Evolutionary conservation across 2,113 vertebrate species (phyloP), one percentile per base, ranked within the genome.

Genomic region (Tragelaphus strepsiceros): DNA sequence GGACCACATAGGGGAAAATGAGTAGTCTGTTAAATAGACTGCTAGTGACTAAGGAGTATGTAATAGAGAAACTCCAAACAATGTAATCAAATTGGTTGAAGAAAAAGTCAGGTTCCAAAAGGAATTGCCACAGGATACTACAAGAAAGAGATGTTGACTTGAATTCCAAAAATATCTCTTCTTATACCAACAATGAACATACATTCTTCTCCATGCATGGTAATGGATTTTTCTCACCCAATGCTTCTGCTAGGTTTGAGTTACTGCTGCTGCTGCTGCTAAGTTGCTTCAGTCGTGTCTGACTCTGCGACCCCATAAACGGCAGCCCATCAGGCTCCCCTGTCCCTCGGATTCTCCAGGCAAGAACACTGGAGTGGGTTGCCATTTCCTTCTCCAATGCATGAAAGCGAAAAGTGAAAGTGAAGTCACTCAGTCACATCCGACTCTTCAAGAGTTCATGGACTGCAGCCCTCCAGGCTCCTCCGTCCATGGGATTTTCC

Each of bases 251-350:
- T 43, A 71, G 8, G 6, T 83, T 86, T 80, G 11, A n/a, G 74
- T 91, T 77, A 89, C 28, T 62, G 61, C 61, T 62, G 61, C 10
- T 26, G 24, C 59, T 62, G 3, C 51, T 53, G 9, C 58, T 58
- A 30, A 62, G 13, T 62, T 1, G 6, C 61, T 30, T 62, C 61
- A 62, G 13, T 62, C 28, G 2, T 14, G 59, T 61, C 26, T 1
- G 0, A 62, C 28, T 62, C 61, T 62, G 6, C 2, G 0, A 30
- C 28, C 59, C 59, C 59, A 62, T 15, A 30, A 15, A 62, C 0
- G 59, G 5, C 59, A 62, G 28, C 28, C 28, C 13, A 62, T 30
- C 28, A 14, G 59, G 28, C 2, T 62, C 59, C 28, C 5, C 13
- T 1, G 0, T 30, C 59, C 28, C 59, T 62, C 28, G 28, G 28